Conservation (phyloP, 2,888 invertebrate genomes). For the Tanypteryx hageni region DNA sequence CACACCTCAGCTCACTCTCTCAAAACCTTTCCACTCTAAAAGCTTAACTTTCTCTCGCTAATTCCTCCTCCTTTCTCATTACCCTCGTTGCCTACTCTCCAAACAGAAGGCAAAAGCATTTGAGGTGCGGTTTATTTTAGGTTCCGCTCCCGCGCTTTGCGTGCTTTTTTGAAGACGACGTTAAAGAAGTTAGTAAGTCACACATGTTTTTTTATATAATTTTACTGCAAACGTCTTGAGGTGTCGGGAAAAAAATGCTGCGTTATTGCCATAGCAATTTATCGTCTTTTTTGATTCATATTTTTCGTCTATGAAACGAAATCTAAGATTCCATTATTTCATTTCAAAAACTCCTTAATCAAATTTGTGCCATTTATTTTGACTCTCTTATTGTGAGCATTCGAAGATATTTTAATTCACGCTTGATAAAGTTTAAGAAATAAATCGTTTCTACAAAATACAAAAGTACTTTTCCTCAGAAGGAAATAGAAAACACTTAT, state of each 20-base stretch:
- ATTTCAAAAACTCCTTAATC: too few species aligned
- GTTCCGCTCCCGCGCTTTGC: neutral
- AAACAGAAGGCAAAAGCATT: slow-evolving; percentile 7
- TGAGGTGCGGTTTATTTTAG: slow-evolving; percentile 26
- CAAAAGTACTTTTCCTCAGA: too few species aligned
- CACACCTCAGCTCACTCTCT: slow-evolving; percentile 21
- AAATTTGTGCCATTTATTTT: too few species aligned
- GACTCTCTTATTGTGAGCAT: too few species aligned
- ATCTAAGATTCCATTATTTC: too few species aligned
- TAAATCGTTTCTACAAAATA: too few species aligned
- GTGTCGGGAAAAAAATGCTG: neutral
- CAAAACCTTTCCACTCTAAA: slow-evolving; percentile 19
- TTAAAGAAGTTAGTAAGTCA: slow-evolving; percentile 18
- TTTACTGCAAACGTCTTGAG: neutral
- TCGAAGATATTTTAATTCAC: too few species aligned
- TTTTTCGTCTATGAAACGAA: too few species aligned
- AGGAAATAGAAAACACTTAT: too few species aligned
- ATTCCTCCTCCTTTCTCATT: slow-evolving; percentile 12
- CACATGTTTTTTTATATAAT: neutral
- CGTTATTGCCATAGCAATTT: neutral
- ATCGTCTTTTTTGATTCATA: too few species aligned
- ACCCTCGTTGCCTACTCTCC: slow-evolving; percentile 20
- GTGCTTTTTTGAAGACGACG: neutral
- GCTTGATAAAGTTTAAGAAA: too few species aligned
- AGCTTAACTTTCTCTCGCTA: slow-evolving; percentile 32